These are phyloP conservation scores for Petrocephalus zakoni DNA, from an alignment of 2,113 vertebrate species.

Conservation along the genomic window DNA sequence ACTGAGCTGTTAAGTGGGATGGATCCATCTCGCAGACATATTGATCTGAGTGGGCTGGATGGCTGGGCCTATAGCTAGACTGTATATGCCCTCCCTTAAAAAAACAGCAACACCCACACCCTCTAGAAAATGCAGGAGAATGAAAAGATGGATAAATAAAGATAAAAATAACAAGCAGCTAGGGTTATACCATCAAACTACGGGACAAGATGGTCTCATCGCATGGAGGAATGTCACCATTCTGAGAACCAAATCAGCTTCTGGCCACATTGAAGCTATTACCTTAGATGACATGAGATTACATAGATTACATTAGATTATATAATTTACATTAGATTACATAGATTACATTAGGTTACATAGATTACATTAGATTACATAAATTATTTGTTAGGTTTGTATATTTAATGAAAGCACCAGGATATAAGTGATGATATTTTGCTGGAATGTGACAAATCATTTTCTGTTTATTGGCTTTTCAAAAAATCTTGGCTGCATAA, in stretches of 20 bases:
- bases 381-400: neutral
- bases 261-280: neutral
- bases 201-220: neutral
- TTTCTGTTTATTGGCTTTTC: neutral
- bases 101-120: constrained; percentile 3
- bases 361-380: too few relatives aligned
- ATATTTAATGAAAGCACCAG: neutral
- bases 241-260: neutral
- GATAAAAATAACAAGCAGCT: neutral
- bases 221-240: neutral
- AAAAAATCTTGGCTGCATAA: neutral
- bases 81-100: neutral
- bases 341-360: neutral
- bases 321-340: neutral
- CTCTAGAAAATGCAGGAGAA: constrained; percentile 46
- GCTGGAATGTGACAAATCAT: neutral
- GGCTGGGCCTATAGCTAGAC: neutral
- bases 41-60: neutral
- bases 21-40: neutral
- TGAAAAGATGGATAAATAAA: constrained; percentile 37
- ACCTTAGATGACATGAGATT: neutral
- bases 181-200: neutral
- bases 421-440: neutral
- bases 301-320: neutral
- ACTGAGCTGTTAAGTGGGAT: neutral